Base-by-base conservation (phyloP, 2,888 invertebrate species). In the Athalia rosae region DNA sequence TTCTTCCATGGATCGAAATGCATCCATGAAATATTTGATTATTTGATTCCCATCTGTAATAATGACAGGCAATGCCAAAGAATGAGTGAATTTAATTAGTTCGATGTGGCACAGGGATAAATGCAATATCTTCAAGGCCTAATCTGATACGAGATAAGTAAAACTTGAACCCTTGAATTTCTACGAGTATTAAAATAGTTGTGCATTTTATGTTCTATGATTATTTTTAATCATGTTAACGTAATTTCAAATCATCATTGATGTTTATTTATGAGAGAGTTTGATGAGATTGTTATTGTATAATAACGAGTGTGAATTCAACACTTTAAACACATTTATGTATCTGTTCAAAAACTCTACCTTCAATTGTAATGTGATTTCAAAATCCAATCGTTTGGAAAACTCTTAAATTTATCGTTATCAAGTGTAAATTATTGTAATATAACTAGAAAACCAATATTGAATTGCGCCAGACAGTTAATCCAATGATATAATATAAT, bases 61-160 rank as follows among this genome's bases (percentile, higher is more conserved):
- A 50, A n/a, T 67, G 67, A 50, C 53, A 11, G 53, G 53, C n/a
- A 48, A 67, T 53, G 67, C 67, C 67, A 67, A 67, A 67, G 53
- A 67, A 53, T 15, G 2, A 28, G 15, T 3, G 67, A 53, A 50
- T n/a, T 67, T n/a, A 53, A 15, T 4, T 28, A 50, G n/a, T 67
- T 50, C 53, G 5, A 8, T 62, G 62, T 41, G 50, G 15, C 53
- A n/a, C 3, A 71, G 4, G 28, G 56, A 58, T 58, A 45, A 56
- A 56, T 58, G 71, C 71, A 71, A 71, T 71, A 71, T 58, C 45
- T 71, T 13, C 71, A 71, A 58, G 71, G 71, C 71, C 71, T 71
- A 71, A 71, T 71, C 58, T 13, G 58, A 45, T 45, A 71, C 1
- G 43, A 71, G 56, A 69, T 69, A 56, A 71, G 58, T 71, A 58